These are phyloP conservation scores for Hofmannophila pseudospretella DNA, from an alignment of 2,888 invertebrate genomes.

Conservation along the genomic window DNA sequence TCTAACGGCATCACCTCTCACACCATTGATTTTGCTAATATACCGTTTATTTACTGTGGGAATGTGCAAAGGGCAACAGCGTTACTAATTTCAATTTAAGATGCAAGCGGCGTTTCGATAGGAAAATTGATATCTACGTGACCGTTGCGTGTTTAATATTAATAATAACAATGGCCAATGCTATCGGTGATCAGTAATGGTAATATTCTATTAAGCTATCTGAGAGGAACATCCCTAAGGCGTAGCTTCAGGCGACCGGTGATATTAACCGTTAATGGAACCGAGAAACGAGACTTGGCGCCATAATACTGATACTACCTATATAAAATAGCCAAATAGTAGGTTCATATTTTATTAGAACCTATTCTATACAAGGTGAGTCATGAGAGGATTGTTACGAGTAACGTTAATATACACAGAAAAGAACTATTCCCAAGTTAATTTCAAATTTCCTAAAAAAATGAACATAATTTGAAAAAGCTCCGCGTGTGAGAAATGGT, in stretches of 20 bases:
- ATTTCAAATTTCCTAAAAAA: too few relatives aligned
- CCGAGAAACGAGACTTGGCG: constrained; percentile 39
- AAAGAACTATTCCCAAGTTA: too few relatives aligned
- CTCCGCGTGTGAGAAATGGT: too few relatives aligned
- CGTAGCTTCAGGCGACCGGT: constrained; percentile 20
- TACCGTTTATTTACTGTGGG: constrained; percentile 39
- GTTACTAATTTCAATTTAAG: constrained; percentile 9
- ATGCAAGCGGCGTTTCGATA: constrained; percentile 9
- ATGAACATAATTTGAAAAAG: too few relatives aligned
- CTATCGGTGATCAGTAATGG: constrained; percentile 9
- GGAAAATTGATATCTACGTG: neutral
- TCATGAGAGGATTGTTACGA: too few relatives aligned
- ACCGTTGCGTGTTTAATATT: constrained; percentile 6
- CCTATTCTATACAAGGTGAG: too few relatives aligned
- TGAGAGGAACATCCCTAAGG: constrained; percentile 33
- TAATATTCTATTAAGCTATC: constrained; percentile 23
- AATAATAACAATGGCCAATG: constrained; percentile 20
- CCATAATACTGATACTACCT: constrained; percentile 22
- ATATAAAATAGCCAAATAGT: too few relatives aligned
- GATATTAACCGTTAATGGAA: constrained; percentile 43
- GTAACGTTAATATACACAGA: too few relatives aligned
- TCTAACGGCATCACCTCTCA: constrained; percentile 38
- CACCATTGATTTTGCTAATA: constrained; percentile 36
- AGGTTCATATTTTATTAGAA: neutral
- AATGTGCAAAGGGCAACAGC: constrained; percentile 21